Evolutionary conservation across 2,888 invertebrate genomes (phyloP).

Genomic region (Eupeodes luniger): DNA sequence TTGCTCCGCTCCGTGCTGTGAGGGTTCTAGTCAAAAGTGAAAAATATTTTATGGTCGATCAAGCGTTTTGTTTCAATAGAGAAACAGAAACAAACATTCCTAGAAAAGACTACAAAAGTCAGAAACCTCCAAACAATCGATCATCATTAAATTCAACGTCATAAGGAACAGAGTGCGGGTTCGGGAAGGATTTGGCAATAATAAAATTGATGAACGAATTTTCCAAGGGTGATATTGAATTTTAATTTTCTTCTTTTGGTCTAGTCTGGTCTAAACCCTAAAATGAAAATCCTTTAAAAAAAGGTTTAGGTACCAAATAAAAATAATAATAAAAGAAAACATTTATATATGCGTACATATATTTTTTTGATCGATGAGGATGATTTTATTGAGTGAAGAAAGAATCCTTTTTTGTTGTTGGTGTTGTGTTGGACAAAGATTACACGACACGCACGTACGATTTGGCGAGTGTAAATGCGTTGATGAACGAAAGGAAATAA

Average conservation of each 20-base stretch:
- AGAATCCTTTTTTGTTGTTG: slow-evolving; percentile 23
- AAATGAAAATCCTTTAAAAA: background rate
- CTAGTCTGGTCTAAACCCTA: background rate
- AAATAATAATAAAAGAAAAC: background rate
- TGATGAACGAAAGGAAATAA: slow-evolving; percentile 34
- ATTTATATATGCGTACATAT: background rate
- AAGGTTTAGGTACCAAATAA: background rate
- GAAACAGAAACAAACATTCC: background rate
- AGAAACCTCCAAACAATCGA: slow-evolving; percentile 55
- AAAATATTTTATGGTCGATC: slow-evolving; percentile 53
- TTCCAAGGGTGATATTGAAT: slow-evolving; percentile 48
- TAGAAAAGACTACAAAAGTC: background rate
- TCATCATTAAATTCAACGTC: slow-evolving; percentile 54
- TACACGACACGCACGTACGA: slow-evolving; percentile 27
- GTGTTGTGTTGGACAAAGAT: background rate
- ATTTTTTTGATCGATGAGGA: slow-evolving; percentile 65
- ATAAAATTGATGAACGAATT: slow-evolving; percentile 48
- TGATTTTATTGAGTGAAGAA: slow-evolving; percentile 54
- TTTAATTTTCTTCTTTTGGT: slow-evolving; percentile 32
- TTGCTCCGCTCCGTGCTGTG: no score
- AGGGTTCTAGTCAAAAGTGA: background rate
- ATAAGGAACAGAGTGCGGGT: background rate
- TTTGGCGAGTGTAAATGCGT: slow-evolving; percentile 34
- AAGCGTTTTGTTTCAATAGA: slow-evolving; percentile 2
- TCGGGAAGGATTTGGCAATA: background rate